Percentiles rank a stretch among this genome's conserved stretches.
These are phyloP conservation scores for Miniopterus natalensis DNA, from an alignment of 2,113 vertebrate genomes.

Conservation along the genomic window DNA sequence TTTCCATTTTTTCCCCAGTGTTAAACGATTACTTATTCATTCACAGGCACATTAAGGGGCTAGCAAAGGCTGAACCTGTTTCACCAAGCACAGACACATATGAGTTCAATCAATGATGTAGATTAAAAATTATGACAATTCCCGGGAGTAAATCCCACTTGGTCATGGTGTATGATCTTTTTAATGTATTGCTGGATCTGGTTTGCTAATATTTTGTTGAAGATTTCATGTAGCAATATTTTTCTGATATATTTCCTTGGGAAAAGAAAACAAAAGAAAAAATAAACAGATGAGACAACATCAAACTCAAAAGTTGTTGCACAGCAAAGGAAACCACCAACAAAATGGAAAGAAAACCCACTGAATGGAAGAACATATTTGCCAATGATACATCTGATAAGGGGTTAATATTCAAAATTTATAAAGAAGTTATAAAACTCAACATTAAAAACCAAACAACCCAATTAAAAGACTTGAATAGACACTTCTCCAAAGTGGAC, in stretches of 20 bases:
- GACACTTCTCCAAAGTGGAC: not conserved
- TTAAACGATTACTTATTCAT: conserved; percentile 43
- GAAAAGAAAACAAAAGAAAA: not conserved
- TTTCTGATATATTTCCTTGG: not conserved
- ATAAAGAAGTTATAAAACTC: not conserved
- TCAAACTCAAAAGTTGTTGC: not conserved
- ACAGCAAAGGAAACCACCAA: not conserved
- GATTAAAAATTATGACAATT: not conserved
- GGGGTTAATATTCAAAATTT: no score
- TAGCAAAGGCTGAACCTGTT: not conserved
- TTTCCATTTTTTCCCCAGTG: not conserved
- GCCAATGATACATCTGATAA: no score
- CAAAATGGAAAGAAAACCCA: not conserved
- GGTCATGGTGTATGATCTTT: not conserved
- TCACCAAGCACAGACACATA: not conserved
- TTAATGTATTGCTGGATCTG: not conserved
- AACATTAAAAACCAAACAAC: not conserved
- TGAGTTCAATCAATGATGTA: not conserved
- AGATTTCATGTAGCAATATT: not conserved
- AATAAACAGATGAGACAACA: not conserved
- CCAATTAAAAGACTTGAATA: not conserved
- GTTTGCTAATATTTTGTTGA: not conserved
- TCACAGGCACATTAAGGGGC: not conserved
- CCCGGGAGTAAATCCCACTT: not conserved
- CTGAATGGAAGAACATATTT: no score